Conservation (phyloP, 2,888 invertebrate species). For the Chaitophorus viminalis region DNA sequence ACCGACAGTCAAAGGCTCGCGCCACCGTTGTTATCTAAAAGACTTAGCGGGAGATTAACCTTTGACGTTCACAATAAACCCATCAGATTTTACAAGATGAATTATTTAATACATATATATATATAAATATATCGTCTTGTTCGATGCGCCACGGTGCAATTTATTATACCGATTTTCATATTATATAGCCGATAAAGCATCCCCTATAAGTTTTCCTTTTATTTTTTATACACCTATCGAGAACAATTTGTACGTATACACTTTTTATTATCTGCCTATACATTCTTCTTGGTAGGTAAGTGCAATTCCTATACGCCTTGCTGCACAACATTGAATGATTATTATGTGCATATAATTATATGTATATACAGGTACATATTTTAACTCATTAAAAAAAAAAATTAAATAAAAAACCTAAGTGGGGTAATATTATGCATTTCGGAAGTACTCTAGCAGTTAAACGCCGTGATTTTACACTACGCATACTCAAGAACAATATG, state of each 20-base stretch:
- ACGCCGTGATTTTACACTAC: constrained; percentile 9
- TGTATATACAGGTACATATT: background rate
- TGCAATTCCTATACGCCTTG: background rate
- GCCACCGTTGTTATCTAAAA: constrained; percentile 38
- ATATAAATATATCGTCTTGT: background rate
- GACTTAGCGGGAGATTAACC: constrained; percentile 56
- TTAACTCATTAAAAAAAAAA: background rate
- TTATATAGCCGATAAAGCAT: constrained; percentile 13
- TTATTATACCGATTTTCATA: constrained; percentile 15
- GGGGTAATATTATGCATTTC: constrained; percentile 18
- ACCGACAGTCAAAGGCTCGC: constrained; percentile 60
- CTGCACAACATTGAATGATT: background rate
- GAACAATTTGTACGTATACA: background rate
- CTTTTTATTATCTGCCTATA: background rate
- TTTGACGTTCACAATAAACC: constrained; percentile 57
- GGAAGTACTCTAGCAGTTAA: constrained; percentile 28
- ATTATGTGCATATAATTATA: background rate
- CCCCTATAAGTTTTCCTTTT: background rate
- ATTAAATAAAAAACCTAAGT: background rate
- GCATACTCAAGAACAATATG: constrained; percentile 31
- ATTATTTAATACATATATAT: constrained; percentile 61
- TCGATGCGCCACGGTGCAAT: constrained; percentile 7
- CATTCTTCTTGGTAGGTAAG: background rate
- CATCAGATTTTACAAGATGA: constrained; percentile 53
- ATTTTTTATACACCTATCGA: background rate